phyloP scores from a whole-genome alignment of 92 coral and sea anemone species.

The Phenganax subtilis region DNA sequence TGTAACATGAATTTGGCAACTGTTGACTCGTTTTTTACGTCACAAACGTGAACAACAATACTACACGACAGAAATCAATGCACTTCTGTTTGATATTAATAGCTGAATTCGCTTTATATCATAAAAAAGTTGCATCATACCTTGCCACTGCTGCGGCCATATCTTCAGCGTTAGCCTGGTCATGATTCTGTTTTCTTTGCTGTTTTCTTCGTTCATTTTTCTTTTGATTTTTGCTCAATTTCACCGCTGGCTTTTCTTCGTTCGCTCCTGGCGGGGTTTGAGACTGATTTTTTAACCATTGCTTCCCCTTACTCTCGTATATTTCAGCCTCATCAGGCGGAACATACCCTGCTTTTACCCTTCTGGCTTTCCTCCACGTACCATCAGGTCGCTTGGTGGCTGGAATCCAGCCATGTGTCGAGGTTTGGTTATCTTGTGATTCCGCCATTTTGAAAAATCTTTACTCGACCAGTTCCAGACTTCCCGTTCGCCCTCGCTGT shows the following conservation, averaged over 20 bases:
- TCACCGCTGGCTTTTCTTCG: conserved; percentile 42
- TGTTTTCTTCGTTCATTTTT: conserved; percentile 54
- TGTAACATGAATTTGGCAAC: too few relatives aligned
- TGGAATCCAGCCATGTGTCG: conserved; percentile 73
- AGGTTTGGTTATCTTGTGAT: conserved; percentile 1
- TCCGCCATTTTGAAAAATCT: conserved; percentile 78
- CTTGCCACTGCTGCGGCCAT: conserved; percentile 50
- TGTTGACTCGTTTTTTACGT: too few relatives aligned
- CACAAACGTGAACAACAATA: too few relatives aligned
- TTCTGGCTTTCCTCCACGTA: conserved; percentile 92
- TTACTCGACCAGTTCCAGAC: too few relatives aligned
- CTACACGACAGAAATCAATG: too few relatives aligned
- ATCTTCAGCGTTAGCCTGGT: conserved; percentile 5
- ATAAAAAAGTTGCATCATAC: conserved; percentile 32
- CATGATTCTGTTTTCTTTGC: conserved; percentile 58
- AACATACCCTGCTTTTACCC: conserved; percentile 90
- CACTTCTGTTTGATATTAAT: too few relatives aligned
- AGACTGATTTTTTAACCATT: conserved; percentile 72
- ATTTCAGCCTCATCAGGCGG: conserved; percentile 96
- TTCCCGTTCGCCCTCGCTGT: too few relatives aligned
- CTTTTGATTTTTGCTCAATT: conserved; percentile 72
- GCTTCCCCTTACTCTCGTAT: conserved; percentile 95
- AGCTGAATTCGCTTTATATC: conserved; percentile 24
- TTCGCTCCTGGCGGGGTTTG: conserved; percentile 70
- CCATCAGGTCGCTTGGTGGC: conserved; percentile 92